These are phyloP conservation scores for Montipora capricornis DNA, from an alignment of 64 coral and sea anemone species.

Conservation along the genomic window DNA sequence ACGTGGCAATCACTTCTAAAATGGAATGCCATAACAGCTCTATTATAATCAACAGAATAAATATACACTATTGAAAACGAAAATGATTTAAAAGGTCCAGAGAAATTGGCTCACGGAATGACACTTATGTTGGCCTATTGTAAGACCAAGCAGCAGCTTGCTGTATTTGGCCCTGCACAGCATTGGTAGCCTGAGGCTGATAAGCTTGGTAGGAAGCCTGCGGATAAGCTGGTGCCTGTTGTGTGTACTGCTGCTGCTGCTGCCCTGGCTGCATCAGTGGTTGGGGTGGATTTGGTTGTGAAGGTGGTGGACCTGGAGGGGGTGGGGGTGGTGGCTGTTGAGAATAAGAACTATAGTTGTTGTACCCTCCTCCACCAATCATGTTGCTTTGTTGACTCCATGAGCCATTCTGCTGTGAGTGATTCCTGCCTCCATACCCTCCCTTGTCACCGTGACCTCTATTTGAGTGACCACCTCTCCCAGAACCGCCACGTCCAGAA, in stretches of 20 bases:
- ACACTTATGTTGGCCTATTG: background rate
- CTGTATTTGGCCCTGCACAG: slow-evolving; percentile 41
- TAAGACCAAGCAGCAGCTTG: slow-evolving; percentile 38
- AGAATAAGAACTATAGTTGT: slow-evolving; percentile 30
- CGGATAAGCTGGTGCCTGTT: slow-evolving; percentile 56
- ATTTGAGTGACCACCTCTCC: slow-evolving; percentile 42
- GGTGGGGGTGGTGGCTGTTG: slow-evolving; percentile 69
- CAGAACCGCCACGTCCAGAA: slow-evolving; percentile 68
- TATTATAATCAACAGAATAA: slow-evolving; percentile 1
- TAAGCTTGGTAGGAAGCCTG: slow-evolving; percentile 57
- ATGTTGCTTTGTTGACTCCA: slow-evolving; percentile 54
- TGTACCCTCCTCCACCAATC: slow-evolving; percentile 42
- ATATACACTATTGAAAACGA: background rate
- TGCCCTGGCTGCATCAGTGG: slow-evolving; percentile 78
- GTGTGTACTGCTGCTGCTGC: slow-evolving; percentile 74
- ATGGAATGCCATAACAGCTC: background rate
- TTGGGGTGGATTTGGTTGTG: slow-evolving; percentile 60
- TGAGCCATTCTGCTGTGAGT: slow-evolving; percentile 65
- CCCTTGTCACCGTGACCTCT: slow-evolving; percentile 21
- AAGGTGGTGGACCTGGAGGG: slow-evolving; percentile 56
- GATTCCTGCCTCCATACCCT: slow-evolving; percentile 65
- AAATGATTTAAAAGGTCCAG: background rate
- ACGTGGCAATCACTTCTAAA: background rate
- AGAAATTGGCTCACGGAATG: background rate
- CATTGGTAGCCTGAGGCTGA: slow-evolving; percentile 38